Evolutionary conservation across 2,888 invertebrate species (phyloP).

Genomic region (Diarsia mendica): DNA sequence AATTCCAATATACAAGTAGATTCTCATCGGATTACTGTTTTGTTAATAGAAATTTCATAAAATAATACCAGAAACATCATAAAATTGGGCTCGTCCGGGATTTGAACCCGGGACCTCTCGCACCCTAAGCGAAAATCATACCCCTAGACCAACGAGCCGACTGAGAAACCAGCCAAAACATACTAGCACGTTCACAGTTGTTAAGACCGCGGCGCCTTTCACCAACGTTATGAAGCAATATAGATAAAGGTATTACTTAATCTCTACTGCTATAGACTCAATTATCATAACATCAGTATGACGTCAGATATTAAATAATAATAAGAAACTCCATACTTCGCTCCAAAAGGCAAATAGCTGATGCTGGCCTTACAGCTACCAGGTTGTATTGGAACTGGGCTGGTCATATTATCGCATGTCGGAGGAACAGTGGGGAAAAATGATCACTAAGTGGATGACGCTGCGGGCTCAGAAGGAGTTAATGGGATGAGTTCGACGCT

Average conservation of each 20-base stretch:
- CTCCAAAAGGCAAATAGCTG: no score
- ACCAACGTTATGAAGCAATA: slow-evolving; percentile 18
- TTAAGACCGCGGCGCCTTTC: slow-evolving; percentile 34
- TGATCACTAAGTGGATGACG: no score
- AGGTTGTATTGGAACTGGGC: no score
- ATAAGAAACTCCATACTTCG: no score
- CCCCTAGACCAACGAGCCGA: slow-evolving; percentile 90
- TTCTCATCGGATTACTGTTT: not conserved
- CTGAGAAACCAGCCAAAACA: not conserved
- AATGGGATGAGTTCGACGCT: no score
- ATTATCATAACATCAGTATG: not conserved
- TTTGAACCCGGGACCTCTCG: slow-evolving; percentile 91
- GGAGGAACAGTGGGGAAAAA: no score
- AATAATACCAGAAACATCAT: not conserved
- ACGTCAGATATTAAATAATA: not conserved
- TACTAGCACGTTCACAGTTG: not conserved
- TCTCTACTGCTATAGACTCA: not conserved
- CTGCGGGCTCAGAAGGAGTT: no score
- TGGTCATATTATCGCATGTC: no score
- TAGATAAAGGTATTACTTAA: slow-evolving; percentile 12
- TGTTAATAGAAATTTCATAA: not conserved
- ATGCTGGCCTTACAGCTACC: no score
- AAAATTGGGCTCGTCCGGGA: slow-evolving; percentile 87
- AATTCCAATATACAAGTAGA: not conserved
- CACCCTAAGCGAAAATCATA: slow-evolving; percentile 91